Evolutionary conservation across 2,888 invertebrate species (phyloP).

Genomic region (Dromius quadrimaculatus): DNA sequence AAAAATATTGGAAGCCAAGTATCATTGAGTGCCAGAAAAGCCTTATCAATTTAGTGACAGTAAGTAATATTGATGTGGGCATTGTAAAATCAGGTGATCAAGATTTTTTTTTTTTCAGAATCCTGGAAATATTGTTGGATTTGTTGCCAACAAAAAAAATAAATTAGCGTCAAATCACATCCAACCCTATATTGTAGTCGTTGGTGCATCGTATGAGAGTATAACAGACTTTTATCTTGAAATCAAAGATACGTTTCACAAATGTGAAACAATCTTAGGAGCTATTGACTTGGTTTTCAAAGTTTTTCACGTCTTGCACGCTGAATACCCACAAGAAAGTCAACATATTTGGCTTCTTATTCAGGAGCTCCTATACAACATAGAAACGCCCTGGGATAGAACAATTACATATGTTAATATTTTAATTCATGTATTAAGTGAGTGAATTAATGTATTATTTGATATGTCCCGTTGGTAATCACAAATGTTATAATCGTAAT

Average conservation of each 20-base stretch:
- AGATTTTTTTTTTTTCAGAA: neutral
- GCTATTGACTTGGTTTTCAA: neutral
- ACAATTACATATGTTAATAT: neutral
- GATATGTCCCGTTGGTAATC: neutral
- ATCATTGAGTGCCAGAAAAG: neutral
- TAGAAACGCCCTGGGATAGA: neutral
- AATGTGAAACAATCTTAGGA: slow-evolving; percentile 4
- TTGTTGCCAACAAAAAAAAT: neutral
- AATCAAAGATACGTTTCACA: neutral
- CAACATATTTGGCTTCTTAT: neutral
- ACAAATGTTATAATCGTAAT: neutral
- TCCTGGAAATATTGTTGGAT: neutral
- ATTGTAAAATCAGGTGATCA: neutral
- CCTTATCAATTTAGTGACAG: neutral
- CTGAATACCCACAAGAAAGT: neutral
- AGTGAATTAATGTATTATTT: neutral
- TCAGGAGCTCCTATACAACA: neutral
- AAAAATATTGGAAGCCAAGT: neutral
- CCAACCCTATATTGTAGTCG: neutral
- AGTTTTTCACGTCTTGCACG: neutral
- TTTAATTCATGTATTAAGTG: neutral
- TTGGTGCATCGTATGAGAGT: neutral
- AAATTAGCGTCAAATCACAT: neutral
- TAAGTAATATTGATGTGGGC: slow-evolving; percentile 6
- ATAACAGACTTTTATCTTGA: neutral